Evolutionary conservation across 2,113 vertebrate species (phyloP), one percentile per base, ranked within the genome.

Genomic region (Callaeas wilsoni): DNA sequence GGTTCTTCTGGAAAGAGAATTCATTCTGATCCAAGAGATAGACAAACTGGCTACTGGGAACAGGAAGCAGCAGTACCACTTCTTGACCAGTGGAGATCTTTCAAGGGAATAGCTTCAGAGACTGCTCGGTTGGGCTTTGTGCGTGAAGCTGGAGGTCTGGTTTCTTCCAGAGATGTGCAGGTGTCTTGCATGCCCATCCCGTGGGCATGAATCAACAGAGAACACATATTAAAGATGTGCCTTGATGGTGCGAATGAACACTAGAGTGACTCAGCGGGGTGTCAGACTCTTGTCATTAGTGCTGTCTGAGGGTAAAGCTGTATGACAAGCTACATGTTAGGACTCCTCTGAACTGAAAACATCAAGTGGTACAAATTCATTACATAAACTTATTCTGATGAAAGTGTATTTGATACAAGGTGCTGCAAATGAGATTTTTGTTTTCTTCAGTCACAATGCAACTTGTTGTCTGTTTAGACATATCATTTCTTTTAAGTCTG

Each of bases 221-320:
- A 73, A 29, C 8, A 10, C 1, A 1, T 32, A 25, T 37, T 74
- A 49, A 75, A 55, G 8, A 32, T 23, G 14, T 41, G 46, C n/a
- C 19, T 35, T 81, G 16, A 19, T 8, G 13, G 15, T 52, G 26
- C 7, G 4, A 59, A 19, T 7, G 23, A 55, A 32, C 22, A 26
- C 20, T 20, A 16, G 4, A n/a, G 8, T 68, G 62, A 63, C 16
- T 81, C 1, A 1, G 12, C 9, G 12, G 5, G 4, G 1, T 49
- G 56, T 50, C 52, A 60, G 11, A 26, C 20, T 41, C 9, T 16
- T 60, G 49, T 26, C 26, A 21, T n/a, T 42, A 39, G 30, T n/a
- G 33, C 5, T 47, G 6, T 19, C 27, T 60, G 35, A 93, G 25
- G n/a, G 12, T 59, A 82, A 89, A 78, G 8, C 20, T 60, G 13